These are phyloP conservation scores for Melanotaenia maccullochi DNA, from an alignment of 2,797 vertebrate species.

Conservation along the genomic window DNA sequence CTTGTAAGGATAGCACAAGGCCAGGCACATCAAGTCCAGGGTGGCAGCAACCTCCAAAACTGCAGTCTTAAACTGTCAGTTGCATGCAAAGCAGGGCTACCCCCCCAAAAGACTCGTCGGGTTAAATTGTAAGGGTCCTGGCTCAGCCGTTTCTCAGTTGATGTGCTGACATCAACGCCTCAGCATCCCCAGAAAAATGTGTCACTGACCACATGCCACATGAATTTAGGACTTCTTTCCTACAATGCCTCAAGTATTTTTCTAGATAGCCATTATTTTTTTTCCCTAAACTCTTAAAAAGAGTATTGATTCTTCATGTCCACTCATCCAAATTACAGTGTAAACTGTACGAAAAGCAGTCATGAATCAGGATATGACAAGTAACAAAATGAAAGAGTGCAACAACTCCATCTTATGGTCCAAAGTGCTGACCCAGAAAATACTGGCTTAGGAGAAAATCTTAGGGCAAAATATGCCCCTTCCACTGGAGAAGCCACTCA, in stretches of 20 bases:
- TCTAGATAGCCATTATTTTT: background rate
- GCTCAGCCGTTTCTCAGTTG: background rate
- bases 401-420: background rate
- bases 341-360: background rate
- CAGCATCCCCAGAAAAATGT: background rate
- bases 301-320: background rate
- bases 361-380: background rate
- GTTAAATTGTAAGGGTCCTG: background rate
- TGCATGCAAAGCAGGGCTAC: background rate
- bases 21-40: background rate
- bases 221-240: background rate
- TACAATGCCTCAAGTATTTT: background rate
- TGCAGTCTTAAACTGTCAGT: background rate
- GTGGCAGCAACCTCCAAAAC: background rate
- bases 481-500: conserved; percentile 77
- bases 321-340: background rate
- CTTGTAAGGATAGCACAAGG: background rate
- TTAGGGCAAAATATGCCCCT: background rate
- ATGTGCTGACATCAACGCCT: background rate
- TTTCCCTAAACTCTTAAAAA: background rate
- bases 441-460: background rate
- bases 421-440: background rate
- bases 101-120: background rate
- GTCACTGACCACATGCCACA: background rate
- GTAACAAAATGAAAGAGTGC: background rate